Evolutionary conservation across 1,140 invertebrate genomes (phyloP).

Genomic region (Mizuhopecten yessoensis): DNA sequence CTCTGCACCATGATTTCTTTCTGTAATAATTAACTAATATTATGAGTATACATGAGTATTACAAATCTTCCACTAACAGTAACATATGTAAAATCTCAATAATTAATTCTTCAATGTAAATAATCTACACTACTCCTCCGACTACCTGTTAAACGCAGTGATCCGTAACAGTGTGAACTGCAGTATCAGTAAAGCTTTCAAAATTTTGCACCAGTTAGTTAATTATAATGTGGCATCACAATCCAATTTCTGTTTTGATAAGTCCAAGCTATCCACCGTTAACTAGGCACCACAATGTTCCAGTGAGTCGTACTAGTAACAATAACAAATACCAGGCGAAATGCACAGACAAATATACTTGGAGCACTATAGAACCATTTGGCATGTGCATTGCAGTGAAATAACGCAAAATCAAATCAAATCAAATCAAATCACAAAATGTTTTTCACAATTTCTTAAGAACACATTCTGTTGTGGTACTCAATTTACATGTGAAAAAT

Average conservation of each 20-base stretch:
- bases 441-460: not conserved
- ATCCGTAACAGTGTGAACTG: not conserved
- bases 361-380: not conserved
- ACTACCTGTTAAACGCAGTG: not conserved
- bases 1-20: not conserved
- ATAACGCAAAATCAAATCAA: not conserved
- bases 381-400: not conserved
- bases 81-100: not conserved
- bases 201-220: constrained; percentile 18
- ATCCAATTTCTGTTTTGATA: not conserved
- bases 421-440: too few species aligned
- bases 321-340: not conserved
- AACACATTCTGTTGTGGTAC: not conserved
- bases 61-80: not conserved
- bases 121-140: not conserved
- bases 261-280: not conserved
- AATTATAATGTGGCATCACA: not conserved
- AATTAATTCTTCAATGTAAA: not conserved
- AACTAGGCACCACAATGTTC: not conserved
- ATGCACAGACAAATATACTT: not conserved
- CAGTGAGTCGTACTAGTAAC: not conserved
- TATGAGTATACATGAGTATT: not conserved
- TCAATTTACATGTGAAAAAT: not conserved
- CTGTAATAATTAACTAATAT: not conserved
- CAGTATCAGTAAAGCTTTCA: not conserved